These are phyloP conservation scores for Spongilla lacustris DNA, from an alignment of 37 sponge, comb jelly and placozoan species.

Conservation along the genomic window DNA sequence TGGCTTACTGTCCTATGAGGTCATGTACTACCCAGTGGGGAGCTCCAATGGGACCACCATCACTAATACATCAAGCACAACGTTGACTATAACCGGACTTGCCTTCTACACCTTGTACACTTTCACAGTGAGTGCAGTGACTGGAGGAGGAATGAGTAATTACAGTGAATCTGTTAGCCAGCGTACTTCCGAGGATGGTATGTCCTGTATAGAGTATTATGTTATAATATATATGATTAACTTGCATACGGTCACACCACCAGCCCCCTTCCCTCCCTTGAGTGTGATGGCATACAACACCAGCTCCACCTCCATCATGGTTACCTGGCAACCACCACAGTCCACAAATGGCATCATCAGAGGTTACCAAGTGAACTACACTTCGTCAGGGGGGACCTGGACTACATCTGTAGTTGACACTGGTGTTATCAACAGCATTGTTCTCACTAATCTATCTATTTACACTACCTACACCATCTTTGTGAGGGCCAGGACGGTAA, in stretches of 20 bases:
- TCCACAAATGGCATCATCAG: slow-evolving; percentile 50
- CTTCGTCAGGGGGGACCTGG: no score
- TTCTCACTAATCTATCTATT: slow-evolving; percentile 8
- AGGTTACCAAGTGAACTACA: slow-evolving; percentile 38
- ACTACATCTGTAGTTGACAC: not conserved
- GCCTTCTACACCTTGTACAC: not conserved
- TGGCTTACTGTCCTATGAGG: slow-evolving; percentile 21
- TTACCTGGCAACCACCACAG: slow-evolving; percentile 52
- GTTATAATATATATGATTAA: not conserved
- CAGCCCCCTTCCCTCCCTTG: slow-evolving; percentile 41
- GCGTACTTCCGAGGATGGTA: slow-evolving; percentile 7
- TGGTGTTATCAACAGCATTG: not conserved
- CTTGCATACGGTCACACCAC: not conserved
- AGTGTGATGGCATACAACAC: slow-evolving; percentile 1
- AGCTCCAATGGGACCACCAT: not conserved
- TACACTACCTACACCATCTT: slow-evolving; percentile 10
- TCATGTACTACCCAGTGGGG: not conserved
- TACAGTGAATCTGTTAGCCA: not conserved
- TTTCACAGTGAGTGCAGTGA: not conserved
- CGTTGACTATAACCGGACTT: not conserved
- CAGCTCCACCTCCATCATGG: slow-evolving; percentile 8
- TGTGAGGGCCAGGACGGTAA: slow-evolving; percentile 32
- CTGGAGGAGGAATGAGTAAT: not conserved
- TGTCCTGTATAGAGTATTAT: not conserved
- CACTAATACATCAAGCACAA: not conserved